Evolutionary conservation across 2,113 vertebrate species (phyloP).

Genomic region (Thalassarche chlororhynchos): DNA sequence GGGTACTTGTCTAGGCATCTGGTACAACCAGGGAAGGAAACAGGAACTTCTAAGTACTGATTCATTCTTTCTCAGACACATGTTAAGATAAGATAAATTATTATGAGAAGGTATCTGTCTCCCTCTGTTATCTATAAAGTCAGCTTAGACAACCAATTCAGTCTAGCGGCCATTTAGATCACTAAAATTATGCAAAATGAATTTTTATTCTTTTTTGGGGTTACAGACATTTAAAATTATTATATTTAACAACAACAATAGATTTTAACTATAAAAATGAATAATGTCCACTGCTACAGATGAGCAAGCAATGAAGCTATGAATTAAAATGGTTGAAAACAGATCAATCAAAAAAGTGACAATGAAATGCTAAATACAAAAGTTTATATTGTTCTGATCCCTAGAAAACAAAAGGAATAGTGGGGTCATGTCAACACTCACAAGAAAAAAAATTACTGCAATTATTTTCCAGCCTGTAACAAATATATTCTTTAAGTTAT

Average conservation of each 20-base stretch:
- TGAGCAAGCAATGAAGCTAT: not conserved
- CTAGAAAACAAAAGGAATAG: not conserved
- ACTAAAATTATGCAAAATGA: not conserved
- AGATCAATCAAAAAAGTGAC: not conserved
- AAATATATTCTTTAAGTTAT: not conserved
- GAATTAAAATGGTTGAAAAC: not conserved
- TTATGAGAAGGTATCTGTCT: not conserved
- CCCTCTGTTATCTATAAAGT: not conserved
- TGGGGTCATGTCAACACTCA: not conserved
- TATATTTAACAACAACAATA: not conserved
- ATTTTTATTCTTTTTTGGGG: not conserved
- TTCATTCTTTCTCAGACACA: not conserved
- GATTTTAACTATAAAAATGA: not conserved
- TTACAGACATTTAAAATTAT: not conserved
- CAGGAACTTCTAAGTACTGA: not conserved
- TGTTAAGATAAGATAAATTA: not conserved
- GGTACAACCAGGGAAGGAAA: not conserved
- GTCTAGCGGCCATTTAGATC: not conserved
- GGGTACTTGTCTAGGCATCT: not conserved
- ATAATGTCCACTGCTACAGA: not conserved
- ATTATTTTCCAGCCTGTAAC: not conserved
- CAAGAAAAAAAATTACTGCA: not conserved
- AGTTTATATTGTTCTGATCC: not conserved
- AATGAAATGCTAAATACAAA: not conserved
- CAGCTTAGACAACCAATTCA: not conserved